phyloP scores from a whole-genome alignment of 2,113 vertebrate species.

The Chaenocephalus aceratus region DNA sequence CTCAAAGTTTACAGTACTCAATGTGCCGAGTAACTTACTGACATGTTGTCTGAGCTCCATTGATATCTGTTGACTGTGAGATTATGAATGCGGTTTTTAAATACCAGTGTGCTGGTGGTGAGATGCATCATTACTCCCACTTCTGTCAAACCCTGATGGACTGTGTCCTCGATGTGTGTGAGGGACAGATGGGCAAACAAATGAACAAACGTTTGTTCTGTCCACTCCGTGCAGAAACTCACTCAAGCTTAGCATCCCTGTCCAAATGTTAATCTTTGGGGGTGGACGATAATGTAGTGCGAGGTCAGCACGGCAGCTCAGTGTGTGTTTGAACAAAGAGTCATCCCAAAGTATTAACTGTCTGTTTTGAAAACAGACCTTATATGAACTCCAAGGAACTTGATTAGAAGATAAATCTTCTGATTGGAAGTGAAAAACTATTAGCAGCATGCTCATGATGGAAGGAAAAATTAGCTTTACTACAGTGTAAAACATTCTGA shows the following conservation, averaged over 20 bases:
- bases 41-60: neutral
- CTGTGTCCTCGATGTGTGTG: conserved; percentile 13
- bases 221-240: conserved; percentile 35
- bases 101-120: conserved; percentile 18
- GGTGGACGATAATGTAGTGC: conserved; percentile 16
- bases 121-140: conserved; percentile 53
- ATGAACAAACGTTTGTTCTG: conserved; percentile 71
- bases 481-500: no score
- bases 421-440: conserved; percentile 24
- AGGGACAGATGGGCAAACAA: conserved; percentile 71
- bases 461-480: no score
- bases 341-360: neutral
- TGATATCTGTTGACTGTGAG: conserved; percentile 2
- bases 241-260: conserved; percentile 29
- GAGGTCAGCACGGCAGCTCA: conserved; percentile 27
- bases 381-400: neutral
- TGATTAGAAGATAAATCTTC: neutral
- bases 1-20: neutral
- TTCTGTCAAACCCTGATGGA: conserved; percentile 34
- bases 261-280: conserved; percentile 33
- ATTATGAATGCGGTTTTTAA: conserved; percentile 12
- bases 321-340: neutral
- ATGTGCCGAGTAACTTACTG: neutral
- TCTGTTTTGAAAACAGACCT: neutral
- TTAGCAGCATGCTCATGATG: conserved; percentile 4